These are phyloP conservation scores for Orussus abietinus DNA, from an alignment of 1,140 invertebrate species.

Conservation along the genomic window DNA sequence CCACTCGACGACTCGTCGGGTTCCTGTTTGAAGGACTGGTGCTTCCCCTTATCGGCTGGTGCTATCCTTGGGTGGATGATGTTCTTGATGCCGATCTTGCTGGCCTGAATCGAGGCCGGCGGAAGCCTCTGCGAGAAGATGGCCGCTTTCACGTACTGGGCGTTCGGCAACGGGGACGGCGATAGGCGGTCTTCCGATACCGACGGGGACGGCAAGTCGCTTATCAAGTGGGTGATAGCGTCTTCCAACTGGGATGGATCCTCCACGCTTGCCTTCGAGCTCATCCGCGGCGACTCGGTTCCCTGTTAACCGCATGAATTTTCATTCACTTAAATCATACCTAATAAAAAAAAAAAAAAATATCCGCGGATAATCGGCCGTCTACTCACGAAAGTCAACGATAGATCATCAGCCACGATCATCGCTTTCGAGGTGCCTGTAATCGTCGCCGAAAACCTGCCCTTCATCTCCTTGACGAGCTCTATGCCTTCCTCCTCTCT, in stretches of 20 bases:
- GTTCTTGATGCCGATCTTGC: constrained; percentile 34
- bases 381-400: constrained; percentile 26
- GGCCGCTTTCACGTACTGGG: constrained; percentile 41
- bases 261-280: constrained; percentile 53
- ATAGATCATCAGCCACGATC: constrained; percentile 21
- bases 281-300: constrained; percentile 15
- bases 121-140: constrained; percentile 40
- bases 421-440: constrained; percentile 16
- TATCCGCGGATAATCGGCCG: no score
- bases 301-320: constrained; percentile 14
- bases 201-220: constrained; percentile 56
- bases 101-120: constrained; percentile 34
- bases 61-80: no score
- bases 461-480: constrained; percentile 69
- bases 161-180: constrained; percentile 31
- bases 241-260: constrained; percentile 64
- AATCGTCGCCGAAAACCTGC: constrained; percentile 62
- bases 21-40: constrained; percentile 12
- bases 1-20: no score
- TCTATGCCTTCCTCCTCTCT: constrained; percentile 66
- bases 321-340: background rate
- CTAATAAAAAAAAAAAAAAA: constrained; percentile 6
- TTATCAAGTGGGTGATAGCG: constrained; percentile 66
- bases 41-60: constrained; percentile 14
- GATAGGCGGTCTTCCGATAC: constrained; percentile 28